Base-by-base conservation (phyloP, 2,113 vertebrate genomes). In the Orycteropus afer region DNA sequence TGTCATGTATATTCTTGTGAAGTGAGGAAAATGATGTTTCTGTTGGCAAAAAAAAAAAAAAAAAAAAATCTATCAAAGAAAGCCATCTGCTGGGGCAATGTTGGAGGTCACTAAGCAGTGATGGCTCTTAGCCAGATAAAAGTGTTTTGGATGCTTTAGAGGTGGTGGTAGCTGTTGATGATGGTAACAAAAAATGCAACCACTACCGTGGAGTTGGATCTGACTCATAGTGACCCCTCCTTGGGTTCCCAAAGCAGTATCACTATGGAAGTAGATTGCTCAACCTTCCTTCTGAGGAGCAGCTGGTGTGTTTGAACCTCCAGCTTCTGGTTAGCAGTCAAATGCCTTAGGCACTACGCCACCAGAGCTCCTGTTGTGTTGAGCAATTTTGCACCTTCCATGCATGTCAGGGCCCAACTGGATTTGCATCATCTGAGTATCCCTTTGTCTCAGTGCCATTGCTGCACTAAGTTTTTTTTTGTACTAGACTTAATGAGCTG, bases 391-490 rank as follows among this genome's bases (percentile, higher is more conserved):
- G 27, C 45, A 0, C 4, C 0, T 45, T 20, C 40, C 5, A 4
- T 27, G 40, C 22, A 40, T 73, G 69, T 73, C 69, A 1, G n/a
- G 45, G 17, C 9, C 40, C 2, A 0, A n/a, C 6, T 2, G 55
- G 40, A 11, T 12, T 45, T 57, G 1, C 2, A 0, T 25, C 13
- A 1, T 17, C n/a, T 0, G 0, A 7, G 11, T 22, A 3, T 77
- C 1, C 53, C 14, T 3, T 0, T 1, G 65, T 22, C 0, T 14
- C 55, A 42, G 74, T 4, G 9, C 40, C 3, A 32, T 0, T 0
- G 0, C n/a, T 34, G 29, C 17, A 9, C 11, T 17, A 17, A 79
- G 40, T 23, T n/a, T n/a, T 47, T 32, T 42, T 49, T 32, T 5
- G 1, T 0, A 0, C 18, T 25, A 34, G 65, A 47, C n/a, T 42